Evolutionary conservation across 2,888 invertebrate genomes (phyloP).

Genomic region (Hyles lineata): DNA sequence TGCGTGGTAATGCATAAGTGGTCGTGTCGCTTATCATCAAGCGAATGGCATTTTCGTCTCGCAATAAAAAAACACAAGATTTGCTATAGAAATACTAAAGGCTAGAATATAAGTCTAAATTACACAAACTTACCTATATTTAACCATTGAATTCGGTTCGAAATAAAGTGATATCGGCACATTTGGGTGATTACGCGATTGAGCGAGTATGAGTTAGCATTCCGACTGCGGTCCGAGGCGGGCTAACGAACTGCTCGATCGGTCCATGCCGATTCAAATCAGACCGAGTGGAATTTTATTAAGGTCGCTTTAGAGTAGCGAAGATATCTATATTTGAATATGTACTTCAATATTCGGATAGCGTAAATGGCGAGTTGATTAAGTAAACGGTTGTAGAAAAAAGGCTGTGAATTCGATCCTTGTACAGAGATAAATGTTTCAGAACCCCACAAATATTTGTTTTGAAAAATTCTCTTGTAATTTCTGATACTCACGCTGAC

Average conservation of each 20-base stretch:
- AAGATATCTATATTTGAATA: not conserved
- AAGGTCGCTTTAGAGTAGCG: not conserved
- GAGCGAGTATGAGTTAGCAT: constrained; percentile 28
- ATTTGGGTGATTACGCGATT: constrained; percentile 24
- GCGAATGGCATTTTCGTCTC: no score
- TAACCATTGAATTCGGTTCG: not conserved
- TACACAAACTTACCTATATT: not conserved
- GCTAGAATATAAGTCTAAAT: not conserved
- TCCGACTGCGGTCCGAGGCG: constrained; percentile 12
- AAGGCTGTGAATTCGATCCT: no score
- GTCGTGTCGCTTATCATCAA: no score
- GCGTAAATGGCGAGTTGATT: no score
- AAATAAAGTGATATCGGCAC: constrained; percentile 14
- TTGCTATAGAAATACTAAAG: not conserved
- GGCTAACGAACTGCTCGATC: constrained; percentile 2
- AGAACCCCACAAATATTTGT: no score
- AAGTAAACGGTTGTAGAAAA: no score
- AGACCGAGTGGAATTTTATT: not conserved
- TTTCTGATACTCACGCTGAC: no score
- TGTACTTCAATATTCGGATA: not conserved
- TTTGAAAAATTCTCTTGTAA: no score
- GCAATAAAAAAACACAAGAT: no score
- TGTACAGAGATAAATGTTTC: no score
- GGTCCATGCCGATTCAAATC: not conserved
- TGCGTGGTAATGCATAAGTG: no score